Percentiles rank a stretch among this genome's conserved stretches.
Conservation (phyloP, 2,888 invertebrate species). For the Aelia acuminata region DNA sequence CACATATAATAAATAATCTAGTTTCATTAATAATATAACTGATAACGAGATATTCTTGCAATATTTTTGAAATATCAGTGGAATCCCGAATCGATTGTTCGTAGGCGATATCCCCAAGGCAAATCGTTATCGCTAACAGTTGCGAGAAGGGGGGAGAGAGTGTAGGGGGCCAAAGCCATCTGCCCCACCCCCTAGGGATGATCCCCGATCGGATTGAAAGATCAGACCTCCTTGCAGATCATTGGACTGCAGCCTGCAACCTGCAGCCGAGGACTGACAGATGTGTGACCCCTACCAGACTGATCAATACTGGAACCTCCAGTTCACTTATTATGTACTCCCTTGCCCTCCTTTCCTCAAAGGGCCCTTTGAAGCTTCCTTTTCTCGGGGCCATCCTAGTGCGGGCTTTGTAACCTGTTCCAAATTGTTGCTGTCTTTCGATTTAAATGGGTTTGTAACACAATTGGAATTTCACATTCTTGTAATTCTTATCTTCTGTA, state of each 20-base stretch:
- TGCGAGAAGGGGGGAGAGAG: neutral
- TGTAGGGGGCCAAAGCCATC: neutral
- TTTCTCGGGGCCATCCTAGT: neutral
- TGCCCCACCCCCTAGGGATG: neutral
- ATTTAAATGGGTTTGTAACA: neutral
- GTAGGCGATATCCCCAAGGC: neutral
- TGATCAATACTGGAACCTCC: conserved; percentile 1
- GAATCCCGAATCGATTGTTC: neutral
- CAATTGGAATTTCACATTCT: neutral
- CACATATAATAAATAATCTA: too few relatives aligned
- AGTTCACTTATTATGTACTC: conserved; percentile 16
- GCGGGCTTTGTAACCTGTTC: neutral
- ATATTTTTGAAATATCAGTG: neutral
- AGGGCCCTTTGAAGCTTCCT: neutral
- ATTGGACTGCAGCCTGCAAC: neutral
- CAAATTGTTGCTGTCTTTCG: neutral
- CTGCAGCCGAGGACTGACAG: neutral
- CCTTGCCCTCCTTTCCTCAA: conserved; percentile 18
- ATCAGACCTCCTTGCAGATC: neutral
- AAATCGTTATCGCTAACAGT: neutral
- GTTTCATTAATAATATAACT: too few relatives aligned
- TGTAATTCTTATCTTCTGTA: neutral
- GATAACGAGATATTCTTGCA: too few relatives aligned
- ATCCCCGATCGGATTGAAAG: neutral
- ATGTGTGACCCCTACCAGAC: conserved; percentile 24